Evolutionary conservation across 2,888 invertebrate species (phyloP).

Genomic region (Platypus cylindrus): DNA sequence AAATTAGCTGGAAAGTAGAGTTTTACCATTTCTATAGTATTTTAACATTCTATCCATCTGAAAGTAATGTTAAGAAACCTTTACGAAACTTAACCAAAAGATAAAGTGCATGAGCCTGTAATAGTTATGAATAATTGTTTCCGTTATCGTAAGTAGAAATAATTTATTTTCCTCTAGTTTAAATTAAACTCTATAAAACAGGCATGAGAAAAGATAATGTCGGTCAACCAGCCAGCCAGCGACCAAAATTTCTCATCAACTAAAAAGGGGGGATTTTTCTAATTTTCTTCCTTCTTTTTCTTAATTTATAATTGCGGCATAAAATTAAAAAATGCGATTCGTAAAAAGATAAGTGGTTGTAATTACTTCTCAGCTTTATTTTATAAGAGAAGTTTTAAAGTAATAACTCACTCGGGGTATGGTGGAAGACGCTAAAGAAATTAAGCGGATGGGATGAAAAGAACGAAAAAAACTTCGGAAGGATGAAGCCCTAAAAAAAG

Average conservation of each 20-base stretch:
- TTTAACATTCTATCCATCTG: conserved; percentile 3
- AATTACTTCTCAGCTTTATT: conserved; percentile 9
- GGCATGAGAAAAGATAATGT: conserved; percentile 14
- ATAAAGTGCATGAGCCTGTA: conserved; percentile 5
- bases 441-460: neutral
- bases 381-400: conserved; percentile 2
- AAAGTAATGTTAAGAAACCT: conserved; percentile 4
- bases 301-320: conserved; percentile 15
- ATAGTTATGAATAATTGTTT: conserved; percentile 10
- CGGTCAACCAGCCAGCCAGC: conserved; percentile 13
- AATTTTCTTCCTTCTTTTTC: conserved; percentile 11
- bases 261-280: conserved; percentile 9
- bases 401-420: conserved; percentile 1
- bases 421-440: neutral
- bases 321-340: conserved; percentile 12
- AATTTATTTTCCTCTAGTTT: conserved; percentile 1
- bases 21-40: conserved; percentile 1
- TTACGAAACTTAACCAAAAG: conserved; percentile 1
- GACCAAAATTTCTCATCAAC: conserved; percentile 14
- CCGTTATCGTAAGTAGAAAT: neutral
- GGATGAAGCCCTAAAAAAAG: neutral
- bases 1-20: too few relatives aligned
- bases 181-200: conserved; percentile 12
- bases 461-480: neutral
- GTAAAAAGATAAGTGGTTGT: conserved; percentile 10